Evolutionary conservation across 2,888 invertebrate genomes (phyloP).

Genomic region (Lycocerus yunnanus): DNA sequence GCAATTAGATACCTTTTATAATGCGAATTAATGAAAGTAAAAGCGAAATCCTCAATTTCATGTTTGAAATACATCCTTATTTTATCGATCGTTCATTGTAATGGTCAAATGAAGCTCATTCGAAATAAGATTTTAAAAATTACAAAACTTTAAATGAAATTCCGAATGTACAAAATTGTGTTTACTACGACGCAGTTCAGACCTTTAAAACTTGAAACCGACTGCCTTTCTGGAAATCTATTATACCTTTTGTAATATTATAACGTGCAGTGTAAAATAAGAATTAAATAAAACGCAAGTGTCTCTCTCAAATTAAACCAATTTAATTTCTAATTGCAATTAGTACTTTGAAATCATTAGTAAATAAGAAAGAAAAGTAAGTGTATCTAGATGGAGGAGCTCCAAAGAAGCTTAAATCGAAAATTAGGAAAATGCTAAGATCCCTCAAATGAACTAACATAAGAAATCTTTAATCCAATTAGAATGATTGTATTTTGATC

Average conservation of each 20-base stretch:
- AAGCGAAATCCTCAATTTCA: neutral
- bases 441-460: neutral
- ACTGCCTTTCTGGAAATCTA: neutral
- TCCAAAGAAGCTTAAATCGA: neutral
- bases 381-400: neutral
- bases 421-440: neutral
- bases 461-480: neutral
- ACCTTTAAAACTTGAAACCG: neutral
- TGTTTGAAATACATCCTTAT: neutral
- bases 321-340: neutral
- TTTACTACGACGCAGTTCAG: neutral
- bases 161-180: neutral
- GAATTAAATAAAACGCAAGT: neutral
- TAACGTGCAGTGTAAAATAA: neutral
- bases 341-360: neutral
- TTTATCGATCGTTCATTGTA: neutral
- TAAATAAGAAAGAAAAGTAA: neutral
- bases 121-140: neutral
- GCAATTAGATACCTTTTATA: conserved; percentile 3
- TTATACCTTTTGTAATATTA: neutral
- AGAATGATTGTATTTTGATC: neutral
- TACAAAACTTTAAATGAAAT: neutral
- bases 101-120: neutral
- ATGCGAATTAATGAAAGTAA: neutral
- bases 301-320: neutral